Evolutionary conservation across 2,113 vertebrate genomes (phyloP).

Genomic region (Motacilla tschutschensis): DNA sequence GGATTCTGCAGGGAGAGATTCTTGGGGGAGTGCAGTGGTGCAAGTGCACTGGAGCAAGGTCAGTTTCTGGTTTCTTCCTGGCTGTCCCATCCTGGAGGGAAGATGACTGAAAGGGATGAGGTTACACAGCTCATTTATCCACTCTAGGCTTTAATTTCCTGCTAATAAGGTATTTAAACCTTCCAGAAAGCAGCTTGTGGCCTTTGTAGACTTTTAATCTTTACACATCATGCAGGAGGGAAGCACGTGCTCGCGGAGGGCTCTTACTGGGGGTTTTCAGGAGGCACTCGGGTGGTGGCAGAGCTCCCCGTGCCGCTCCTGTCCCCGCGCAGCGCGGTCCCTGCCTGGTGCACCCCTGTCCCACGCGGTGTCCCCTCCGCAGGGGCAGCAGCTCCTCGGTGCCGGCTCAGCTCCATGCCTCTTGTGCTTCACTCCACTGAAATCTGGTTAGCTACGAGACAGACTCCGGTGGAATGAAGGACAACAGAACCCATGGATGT

Average conservation of each 20-base stretch:
- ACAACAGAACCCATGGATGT: slow-evolving; percentile 87
- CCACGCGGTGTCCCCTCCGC: not conserved
- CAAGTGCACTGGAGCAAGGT: not conserved
- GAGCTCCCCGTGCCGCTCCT: not conserved
- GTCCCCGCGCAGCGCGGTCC: not conserved
- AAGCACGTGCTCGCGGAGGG: not conserved
- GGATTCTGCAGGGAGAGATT: not conserved
- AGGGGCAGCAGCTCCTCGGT: not conserved
- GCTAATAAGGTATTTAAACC: slow-evolving; percentile 27
- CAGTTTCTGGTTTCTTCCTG: not conserved
- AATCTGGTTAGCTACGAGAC: slow-evolving; percentile 93
- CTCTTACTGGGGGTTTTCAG: not conserved
- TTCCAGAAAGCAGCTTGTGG: slow-evolving; percentile 28
- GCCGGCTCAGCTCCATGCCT: slow-evolving; percentile 82
- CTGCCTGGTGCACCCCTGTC: not conserved
- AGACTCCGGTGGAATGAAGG: slow-evolving; percentile 99
- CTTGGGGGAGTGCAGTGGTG: not conserved
- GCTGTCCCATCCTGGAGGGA: not conserved
- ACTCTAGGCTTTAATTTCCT: slow-evolving; percentile 30
- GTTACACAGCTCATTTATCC: not conserved
- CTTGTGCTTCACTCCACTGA: slow-evolving; percentile 99
- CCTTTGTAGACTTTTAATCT: slow-evolving; percentile 51
- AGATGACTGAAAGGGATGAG: not conserved
- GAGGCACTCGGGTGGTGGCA: not conserved
- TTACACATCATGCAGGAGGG: slow-evolving; percentile 9